Evolutionary conservation across 2,888 invertebrate genomes (phyloP), one percentile per base, ranked within the genome.

Genomic region (Trisateles emortualis): DNA sequence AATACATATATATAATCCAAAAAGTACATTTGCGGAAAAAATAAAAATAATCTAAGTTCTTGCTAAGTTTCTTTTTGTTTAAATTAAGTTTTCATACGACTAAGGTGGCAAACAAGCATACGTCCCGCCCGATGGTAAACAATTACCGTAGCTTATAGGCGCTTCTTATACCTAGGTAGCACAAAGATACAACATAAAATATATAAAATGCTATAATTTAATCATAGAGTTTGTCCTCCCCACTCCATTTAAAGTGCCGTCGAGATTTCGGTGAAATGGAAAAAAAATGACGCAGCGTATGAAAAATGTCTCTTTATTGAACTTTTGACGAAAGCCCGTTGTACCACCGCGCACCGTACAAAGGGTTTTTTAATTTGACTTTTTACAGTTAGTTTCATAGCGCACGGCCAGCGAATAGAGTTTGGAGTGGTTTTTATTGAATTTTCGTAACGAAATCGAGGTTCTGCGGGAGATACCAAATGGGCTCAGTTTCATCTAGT

Each of bases 291-390:
- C 36, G 36, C 39, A 44, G 29, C 43, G 29, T 46, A 62, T 59
- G 35, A 49, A 67, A 58, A 70, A 40, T 38, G 32, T 24, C 32
- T 32, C 41, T 52, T 50, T 52, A 55, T 59, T 38, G 50, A 40
- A 19, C 48, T 51, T 68, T 71, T 68, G 64, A 59, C 48, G 41
- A 38, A 41, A 36, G 30, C 26, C 32, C 22, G 44, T 40, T 44
- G 36, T 54, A 51, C 51, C 53, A 48, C 44, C 14, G 45, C 52
- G 52, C 53, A 48, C 44, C 14, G 45, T 55, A 54, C 64, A 71
- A 64, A 68, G 50, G 72, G 52, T 17, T 64, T 68, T 67, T 68
- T 57, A 59, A 71, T 68, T 71, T 52, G 41, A 64, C 52, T 52
- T 64, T 71, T 67, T 71, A 68, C 64, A 52, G 71, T 63, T 52